Base-by-base conservation (phyloP, 1,140 invertebrate genomes). In the Acyrthosiphon pisum region DNA sequence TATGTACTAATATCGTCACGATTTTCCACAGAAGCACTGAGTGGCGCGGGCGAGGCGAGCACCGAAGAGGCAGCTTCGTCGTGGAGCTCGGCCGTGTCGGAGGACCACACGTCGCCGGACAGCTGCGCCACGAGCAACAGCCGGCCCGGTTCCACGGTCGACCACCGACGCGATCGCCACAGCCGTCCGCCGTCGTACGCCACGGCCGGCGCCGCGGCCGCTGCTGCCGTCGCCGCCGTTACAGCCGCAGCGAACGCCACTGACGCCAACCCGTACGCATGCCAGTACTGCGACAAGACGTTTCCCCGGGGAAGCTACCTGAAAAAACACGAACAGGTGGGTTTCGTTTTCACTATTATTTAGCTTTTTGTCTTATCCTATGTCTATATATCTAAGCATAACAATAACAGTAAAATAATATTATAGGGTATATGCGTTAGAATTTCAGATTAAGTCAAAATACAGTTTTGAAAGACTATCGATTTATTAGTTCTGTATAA, bases 281-380 rank as follows among this genome's bases (percentile, higher is more conserved):
- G 98, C 95, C 97, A 97, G 95, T 98, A 98, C 95, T 99, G 98
- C 96, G 97, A 98, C 94, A 98, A 98, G 95, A 97, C 98, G 87
- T 99, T 99, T 95, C 97, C 98, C 2, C 96, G 98, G 83, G 96
- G 98, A 53, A 97, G 97, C 92, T 98, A 98, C 95, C 96, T 99
- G 94, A 98, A 98, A 95, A 98, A 98, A 95, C 98, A 99, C 96
- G 98, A 99, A 95, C 98, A 98, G 97, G 98, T 99, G 95, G 96
- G 95, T 94, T 22, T 89, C n/a, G 20, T 9, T 48, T 35, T 37
- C 18, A 6, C 23, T 41, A 11, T 86, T 86, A 23, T 37, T 44
- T 44, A 8, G 6, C 46, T 30, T 48, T n/a, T 48, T 23, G 30
- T 18, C 1, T 76, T 68, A 8, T 60, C 56, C 56, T 60, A 8